These are phyloP conservation scores for Eupsilia transversa DNA, from an alignment of 2,888 invertebrate species.

Conservation along the genomic window DNA sequence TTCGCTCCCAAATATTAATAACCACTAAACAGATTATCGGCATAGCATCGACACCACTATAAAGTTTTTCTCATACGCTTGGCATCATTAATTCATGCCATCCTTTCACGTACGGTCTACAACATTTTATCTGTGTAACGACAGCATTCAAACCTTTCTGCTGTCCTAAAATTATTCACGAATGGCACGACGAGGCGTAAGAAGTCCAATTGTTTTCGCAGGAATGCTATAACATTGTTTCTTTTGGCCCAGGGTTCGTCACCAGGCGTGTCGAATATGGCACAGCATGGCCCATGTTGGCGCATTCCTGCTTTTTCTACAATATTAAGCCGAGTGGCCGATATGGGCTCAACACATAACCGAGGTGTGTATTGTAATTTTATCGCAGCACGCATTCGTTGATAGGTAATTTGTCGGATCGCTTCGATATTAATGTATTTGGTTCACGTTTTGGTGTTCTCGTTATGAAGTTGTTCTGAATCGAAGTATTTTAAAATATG, in stretches of 20 bases:
- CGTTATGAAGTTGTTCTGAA: slow-evolving; percentile 54
- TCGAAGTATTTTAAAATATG: slow-evolving; percentile 31
- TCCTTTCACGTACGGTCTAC: slow-evolving; percentile 60
- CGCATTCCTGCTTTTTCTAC: slow-evolving; percentile 69
- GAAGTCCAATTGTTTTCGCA: slow-evolving; percentile 73
- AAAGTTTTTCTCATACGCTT: slow-evolving; percentile 54
- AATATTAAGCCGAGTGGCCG: slow-evolving; percentile 41
- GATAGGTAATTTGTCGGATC: slow-evolving; percentile 63
- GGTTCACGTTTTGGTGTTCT: slow-evolving; percentile 40
- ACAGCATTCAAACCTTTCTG: slow-evolving; percentile 51
- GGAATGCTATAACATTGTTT: slow-evolving; percentile 75
- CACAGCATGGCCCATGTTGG: slow-evolving; percentile 67
- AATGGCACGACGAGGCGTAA: slow-evolving; percentile 57
- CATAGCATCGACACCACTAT: slow-evolving; percentile 33
- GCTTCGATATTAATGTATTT: slow-evolving; percentile 55
- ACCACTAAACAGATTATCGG: slow-evolving; percentile 56
- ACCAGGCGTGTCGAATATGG: slow-evolving; percentile 78
- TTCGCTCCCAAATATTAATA: slow-evolving; percentile 55
- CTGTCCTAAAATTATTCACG: slow-evolving; percentile 61
- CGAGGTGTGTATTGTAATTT: slow-evolving; percentile 66
- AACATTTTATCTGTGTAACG: slow-evolving; percentile 63
- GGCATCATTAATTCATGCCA: slow-evolving; percentile 52
- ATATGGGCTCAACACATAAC: slow-evolving; percentile 58
- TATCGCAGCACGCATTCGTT: slow-evolving; percentile 58
- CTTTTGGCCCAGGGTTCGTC: slow-evolving; percentile 69